phyloP scores from a whole-genome alignment of 64 coral and sea anemone genomes.

The Pocillopora damicornis region DNA sequence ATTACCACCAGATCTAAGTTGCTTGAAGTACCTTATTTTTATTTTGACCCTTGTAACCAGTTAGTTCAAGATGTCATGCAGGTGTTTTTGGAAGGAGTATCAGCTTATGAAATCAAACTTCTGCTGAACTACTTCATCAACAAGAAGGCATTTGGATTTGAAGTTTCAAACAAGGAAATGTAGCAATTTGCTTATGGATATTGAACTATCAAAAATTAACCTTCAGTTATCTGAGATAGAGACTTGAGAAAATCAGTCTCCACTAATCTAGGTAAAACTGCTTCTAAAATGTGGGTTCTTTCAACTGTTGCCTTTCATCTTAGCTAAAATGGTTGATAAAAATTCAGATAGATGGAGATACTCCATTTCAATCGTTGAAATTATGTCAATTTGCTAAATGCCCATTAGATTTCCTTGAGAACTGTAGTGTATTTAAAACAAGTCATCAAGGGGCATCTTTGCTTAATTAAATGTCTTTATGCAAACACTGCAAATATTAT shows the following conservation, averaged over 20 bases:
- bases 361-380: not conserved
- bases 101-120: slow-evolving; percentile 25
- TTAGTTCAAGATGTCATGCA: slow-evolving; percentile 38
- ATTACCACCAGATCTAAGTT: not conserved
- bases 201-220: not conserved
- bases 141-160: not conserved
- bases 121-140: not conserved
- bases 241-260: not conserved
- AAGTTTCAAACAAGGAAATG: slow-evolving; percentile 7
- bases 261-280: not conserved
- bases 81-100: slow-evolving; percentile 29
- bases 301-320: slow-evolving; percentile 17
- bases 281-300: slow-evolving; percentile 17
- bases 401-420: not conserved
- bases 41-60: slow-evolving; percentile 21
- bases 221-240: not conserved
- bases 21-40: not conserved
- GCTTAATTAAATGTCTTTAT: not conserved
- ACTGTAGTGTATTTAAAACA: not conserved
- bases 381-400: slow-evolving; percentile 2
- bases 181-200: not conserved
- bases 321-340: not conserved
- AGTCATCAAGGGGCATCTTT: not conserved
- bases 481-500: not conserved
- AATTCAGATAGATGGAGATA: not conserved